Percentiles rank a stretch among this genome's conserved stretches.
phyloP scores from a whole-genome alignment of 2,888 invertebrate genomes.

The Lepidocyrtoides sp. region DNA sequence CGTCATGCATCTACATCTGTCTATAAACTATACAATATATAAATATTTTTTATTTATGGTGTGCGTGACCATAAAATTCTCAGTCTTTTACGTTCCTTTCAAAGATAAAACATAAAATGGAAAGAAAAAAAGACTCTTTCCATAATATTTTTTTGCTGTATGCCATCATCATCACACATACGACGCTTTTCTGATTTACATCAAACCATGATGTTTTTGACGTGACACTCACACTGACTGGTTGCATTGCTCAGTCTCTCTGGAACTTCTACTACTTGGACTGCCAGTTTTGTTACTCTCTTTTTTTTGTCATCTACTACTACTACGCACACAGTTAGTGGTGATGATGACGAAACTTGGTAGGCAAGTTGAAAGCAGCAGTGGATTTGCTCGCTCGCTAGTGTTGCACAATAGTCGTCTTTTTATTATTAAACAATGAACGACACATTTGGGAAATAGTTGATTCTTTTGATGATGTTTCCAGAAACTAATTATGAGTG shows the following conservation, averaged over 20 bases:
- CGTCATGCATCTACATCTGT: not conserved
- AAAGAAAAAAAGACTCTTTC: not conserved
- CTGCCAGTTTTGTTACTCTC: not conserved
- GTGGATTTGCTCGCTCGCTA: not conserved
- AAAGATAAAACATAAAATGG: not conserved
- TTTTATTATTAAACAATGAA: constrained; percentile 73
- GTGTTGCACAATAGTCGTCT: constrained; percentile 50
- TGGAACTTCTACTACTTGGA: not conserved
- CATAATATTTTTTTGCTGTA: not conserved
- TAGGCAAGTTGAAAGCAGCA: not conserved
- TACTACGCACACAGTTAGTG: not conserved
- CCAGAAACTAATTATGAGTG: constrained; percentile 71
- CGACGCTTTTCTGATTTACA: constrained; percentile 27
- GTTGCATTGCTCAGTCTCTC: constrained; percentile 10
- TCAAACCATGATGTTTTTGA: constrained; percentile 27
- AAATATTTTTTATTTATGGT: not conserved
- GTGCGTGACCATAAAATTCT: constrained; percentile 41
- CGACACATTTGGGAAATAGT: constrained; percentile 75
- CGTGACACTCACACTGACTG: not conserved
- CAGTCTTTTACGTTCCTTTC: constrained; percentile 15
- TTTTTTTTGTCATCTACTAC: not conserved
- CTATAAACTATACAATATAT: too few relatives aligned
- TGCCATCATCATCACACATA: constrained; percentile 15
- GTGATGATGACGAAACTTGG: constrained; percentile 33
- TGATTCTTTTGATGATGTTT: constrained; percentile 72